phyloP scores from a whole-genome alignment of 2,888 invertebrate species.

The Mythimna lalbum region DNA sequence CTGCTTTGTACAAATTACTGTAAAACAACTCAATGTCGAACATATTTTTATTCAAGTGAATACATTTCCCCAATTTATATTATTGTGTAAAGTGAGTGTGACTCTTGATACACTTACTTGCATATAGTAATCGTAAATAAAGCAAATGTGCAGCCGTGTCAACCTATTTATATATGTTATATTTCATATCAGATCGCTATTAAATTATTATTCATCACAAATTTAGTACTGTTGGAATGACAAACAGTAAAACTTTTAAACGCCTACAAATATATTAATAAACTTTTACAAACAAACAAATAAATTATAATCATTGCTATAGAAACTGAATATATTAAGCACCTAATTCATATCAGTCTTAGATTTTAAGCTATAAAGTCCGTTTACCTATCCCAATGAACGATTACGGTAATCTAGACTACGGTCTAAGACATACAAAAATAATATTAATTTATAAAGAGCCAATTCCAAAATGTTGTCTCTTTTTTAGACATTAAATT shows the following conservation, averaged over 20 bases:
- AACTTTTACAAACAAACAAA: constrained; percentile 47
- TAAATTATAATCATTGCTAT: constrained; percentile 40
- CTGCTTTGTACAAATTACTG: neutral
- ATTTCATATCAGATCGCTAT: constrained; percentile 17
- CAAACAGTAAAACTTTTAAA: constrained; percentile 36
- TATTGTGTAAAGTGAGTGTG: no score
- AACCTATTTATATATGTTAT: constrained; percentile 16
- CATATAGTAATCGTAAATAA: constrained; percentile 23
- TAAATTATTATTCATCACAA: constrained; percentile 34
- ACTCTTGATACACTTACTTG: constrained; percentile 11
- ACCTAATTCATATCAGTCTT: constrained; percentile 81
- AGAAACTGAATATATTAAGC: constrained; percentile 69
- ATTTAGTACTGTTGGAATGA: constrained; percentile 55
- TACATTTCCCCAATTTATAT: constrained; percentile 4
- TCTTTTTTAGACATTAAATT: constrained; percentile 28
- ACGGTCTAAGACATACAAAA: constrained; percentile 50
- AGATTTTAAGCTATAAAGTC: constrained; percentile 68
- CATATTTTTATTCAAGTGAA: constrained; percentile 3
- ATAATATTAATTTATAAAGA: constrained; percentile 30
- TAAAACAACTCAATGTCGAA: neutral
- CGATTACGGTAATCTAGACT: constrained; percentile 47
- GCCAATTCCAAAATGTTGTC: constrained; percentile 32
- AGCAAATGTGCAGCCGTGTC: constrained; percentile 19
- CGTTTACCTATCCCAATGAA: constrained; percentile 37
- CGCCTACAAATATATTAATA: constrained; percentile 36